These are phyloP conservation scores for Ailurus styani DNA, from an alignment of 2,113 vertebrate genomes.

Conservation along the genomic window DNA sequence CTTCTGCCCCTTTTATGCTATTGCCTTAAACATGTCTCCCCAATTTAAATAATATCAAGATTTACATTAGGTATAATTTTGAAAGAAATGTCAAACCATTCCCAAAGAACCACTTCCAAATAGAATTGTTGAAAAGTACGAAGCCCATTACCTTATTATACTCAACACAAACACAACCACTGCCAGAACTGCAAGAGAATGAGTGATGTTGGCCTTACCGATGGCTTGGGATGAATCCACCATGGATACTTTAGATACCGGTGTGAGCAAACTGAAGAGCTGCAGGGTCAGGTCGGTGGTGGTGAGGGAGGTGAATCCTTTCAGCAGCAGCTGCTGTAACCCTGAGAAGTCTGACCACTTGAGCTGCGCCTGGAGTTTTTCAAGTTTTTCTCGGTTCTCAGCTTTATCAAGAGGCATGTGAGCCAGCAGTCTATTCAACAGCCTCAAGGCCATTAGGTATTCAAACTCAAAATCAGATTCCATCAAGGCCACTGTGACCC, in stretches of 20 bases:
- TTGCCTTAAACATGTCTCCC: background rate
- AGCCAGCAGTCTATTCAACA: slow-evolving; percentile 93
- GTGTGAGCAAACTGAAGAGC: slow-evolving; percentile 96
- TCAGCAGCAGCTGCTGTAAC: slow-evolving; percentile 95
- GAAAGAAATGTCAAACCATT: background rate
- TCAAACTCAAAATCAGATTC: slow-evolving; percentile 99
- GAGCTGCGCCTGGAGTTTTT: slow-evolving; percentile 96
- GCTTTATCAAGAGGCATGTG: slow-evolving; percentile 94
- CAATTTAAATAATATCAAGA: background rate
- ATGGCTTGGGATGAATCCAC: slow-evolving; percentile 97
- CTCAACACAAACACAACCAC: background rate
- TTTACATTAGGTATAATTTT: background rate
- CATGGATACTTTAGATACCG: slow-evolving; percentile 94
- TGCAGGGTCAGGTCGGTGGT: slow-evolving; percentile 96
- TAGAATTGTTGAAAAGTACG: background rate
- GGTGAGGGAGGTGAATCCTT: slow-evolving; percentile 96
- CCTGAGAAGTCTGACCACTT: slow-evolving; percentile 97
- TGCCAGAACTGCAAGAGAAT: background rate
- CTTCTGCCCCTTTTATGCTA: background rate
- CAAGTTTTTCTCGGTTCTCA: slow-evolving; percentile 95
- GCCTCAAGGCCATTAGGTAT: slow-evolving; percentile 95
- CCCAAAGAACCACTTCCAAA: background rate
- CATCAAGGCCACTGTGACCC: slow-evolving; percentile 97
- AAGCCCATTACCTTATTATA: background rate
- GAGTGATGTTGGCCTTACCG: slow-evolving; percentile 80